Evolutionary conservation across 2,113 vertebrate genomes (phyloP), one percentile per base, ranked within the genome.

Genomic region (Gallinago jamesoni): DNA sequence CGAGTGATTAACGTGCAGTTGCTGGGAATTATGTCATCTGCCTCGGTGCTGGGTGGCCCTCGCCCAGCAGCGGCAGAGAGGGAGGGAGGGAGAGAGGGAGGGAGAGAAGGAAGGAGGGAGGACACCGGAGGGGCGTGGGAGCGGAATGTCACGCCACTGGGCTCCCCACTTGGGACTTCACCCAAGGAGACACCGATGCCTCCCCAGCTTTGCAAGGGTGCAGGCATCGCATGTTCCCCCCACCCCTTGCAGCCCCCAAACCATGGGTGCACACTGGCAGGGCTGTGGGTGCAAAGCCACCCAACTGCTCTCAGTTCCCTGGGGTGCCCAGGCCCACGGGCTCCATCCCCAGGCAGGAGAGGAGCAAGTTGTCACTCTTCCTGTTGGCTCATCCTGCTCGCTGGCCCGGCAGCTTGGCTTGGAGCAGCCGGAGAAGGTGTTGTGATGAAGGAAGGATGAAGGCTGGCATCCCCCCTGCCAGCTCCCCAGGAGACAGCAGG

Each of bases 11-110:
- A 68, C 89, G 84, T 92, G 93, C 93, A 87, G 78, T 72, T 80
- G 91, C 90, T 92, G 96, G 81, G 79, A 95, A 97, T 97, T 96
- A 97, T 96, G 96, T 96, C 97, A 97, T 94, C 96, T 78, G 82
- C 88, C 55, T 92, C 28, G 67, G 70, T 50, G 80, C 92, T 84
- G 86, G 93, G 97, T 94, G 93, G 94, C 80, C 83, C 89, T 87
- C 78, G 37, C 87, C 77, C 86, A 45, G 76, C 83, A 33, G 88
- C 56, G 39, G 47, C 6, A 2, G 72, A 22, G 76, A 43, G 68
- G 62, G 72, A 47, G 43, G 56, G 55, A 57, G 52, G 73, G 75
- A n/a, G 52, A 69, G 75, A n/a, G 59, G 84, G 57, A 33, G 48
- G 55, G 55, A 56, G 50, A 39, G 73, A 30, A 39, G 62, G 60